Base-by-base conservation (phyloP, 92 coral and sea anemone genomes). In the Epizoanthus illoricatus region DNA sequence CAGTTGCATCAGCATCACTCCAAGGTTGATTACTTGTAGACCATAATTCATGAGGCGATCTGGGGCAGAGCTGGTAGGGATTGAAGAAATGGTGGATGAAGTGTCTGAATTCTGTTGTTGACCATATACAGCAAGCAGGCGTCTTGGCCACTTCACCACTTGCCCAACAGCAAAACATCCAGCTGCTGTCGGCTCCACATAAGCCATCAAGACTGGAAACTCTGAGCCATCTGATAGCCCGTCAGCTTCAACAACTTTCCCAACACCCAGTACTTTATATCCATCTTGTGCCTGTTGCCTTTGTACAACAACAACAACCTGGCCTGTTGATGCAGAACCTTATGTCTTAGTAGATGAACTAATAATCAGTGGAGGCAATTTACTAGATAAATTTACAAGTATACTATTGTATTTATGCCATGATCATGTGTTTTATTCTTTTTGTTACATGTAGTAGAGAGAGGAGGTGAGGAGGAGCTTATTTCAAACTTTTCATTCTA, bases 11-110 rank as follows among this genome's bases (percentile, higher is more conserved):
- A 88, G 83, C 49, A 88, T 40, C 54, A 91, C 70, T 55, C 92
- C 92, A 21, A 86, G 69, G 54, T 91, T 90, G 9, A 90, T 18
- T 2, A 84, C 55, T 76, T 89, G 92, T 16, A 76, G 43, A 3
- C 86, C 90, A 84, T 91, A 89, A 78, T 91, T 91, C 85, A 91
- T 71, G 6, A 65, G 71, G 49, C 88, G n/a, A 76, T 88, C 92
- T 60, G 68, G 89, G 69, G 81, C 58, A 16, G 36, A 17, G 76
- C 49, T 45, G 40, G 73, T 81, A 24, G 86, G 74, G 49, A 82
- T 86, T 15, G 66, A 68, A 55, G 82, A 80, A 15, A 74, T 69
- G 0, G 83, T 83, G 1, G 89, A 59, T n/a, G 65, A 65, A 0
- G 74, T 43, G 12, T 33, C 52, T 23, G 43, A 47, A 7, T 47